Evolutionary conservation across 2,888 invertebrate species (phyloP), one percentile per base, ranked within the genome.

Genomic region (Diarsia mendica): DNA sequence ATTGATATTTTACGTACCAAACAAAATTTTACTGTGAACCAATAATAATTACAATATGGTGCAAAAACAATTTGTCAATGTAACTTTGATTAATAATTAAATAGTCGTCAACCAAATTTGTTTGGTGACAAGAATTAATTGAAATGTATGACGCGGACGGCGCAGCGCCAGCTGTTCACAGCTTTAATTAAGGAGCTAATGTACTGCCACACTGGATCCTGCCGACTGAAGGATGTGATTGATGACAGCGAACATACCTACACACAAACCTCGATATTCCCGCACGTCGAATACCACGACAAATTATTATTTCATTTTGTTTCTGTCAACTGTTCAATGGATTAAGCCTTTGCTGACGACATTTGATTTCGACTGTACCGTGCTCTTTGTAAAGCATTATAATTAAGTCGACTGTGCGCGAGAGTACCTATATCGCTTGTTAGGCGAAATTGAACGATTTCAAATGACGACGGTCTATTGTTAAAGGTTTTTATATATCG

Each of bases 151-250:
- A 94, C 90, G 89, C 85, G 89, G 85, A 87, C 89, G 88, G 89
- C 86, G 81, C 82, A 86, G 91, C 89, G 93, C 92, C 96, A 95
- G 93, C 95, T 96, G 95, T 93, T 92, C 89, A 86, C 88, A 88
- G 93, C 92, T 94, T 95, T 95, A 95, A 96, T 95, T 95, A 96
- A 95, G 95, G 94, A 94, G 94, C 93, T 93, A 94, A 95, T 95
- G 94, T 94, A 95, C 94, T 92, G 93, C 89, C 91, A 90, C 87
- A 86, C 83, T 85, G 88, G 87, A 88, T 88, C 90, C 88, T 87
- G 82, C 77, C 85, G 86, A 89, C 90, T 91, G 92, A 91, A 92
- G 90, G 90, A 89, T 91, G 91, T 95, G 95, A 95, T 95, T 95
- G 95, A 95, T 95, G 93, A 93, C 88, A 80, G 82, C 84, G 87